Evolutionary conservation across 2,113 vertebrate species (phyloP).

Genomic region (Sylvilagus bachmani): DNA sequence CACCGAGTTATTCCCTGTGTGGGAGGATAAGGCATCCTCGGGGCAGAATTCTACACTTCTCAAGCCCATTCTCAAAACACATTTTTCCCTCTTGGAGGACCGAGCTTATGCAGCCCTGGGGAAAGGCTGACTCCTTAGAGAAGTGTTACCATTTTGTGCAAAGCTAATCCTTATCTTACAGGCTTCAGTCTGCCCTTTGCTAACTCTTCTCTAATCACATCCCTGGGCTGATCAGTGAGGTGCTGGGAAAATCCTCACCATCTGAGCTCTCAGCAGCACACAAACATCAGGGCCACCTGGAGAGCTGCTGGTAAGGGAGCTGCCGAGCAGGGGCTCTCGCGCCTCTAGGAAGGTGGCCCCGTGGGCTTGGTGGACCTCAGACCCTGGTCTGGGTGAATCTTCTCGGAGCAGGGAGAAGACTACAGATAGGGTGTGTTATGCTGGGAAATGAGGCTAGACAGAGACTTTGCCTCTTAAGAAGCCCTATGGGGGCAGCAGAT

Average conservation of each 20-base stretch:
- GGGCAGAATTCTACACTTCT: not conserved
- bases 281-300: not conserved
- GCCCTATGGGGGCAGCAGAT: not conserved
- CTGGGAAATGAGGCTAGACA: not conserved
- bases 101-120: not conserved
- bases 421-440: not conserved
- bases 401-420: not conserved
- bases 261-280: not conserved
- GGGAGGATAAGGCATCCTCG: not conserved
- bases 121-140: not conserved
- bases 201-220: not conserved
- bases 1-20: not conserved
- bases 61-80: not conserved
- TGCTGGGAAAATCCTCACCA: not conserved
- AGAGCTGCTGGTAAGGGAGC: not conserved
- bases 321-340: not conserved
- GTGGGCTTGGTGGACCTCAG: not conserved
- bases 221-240: not conserved
- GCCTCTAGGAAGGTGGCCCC: not conserved
- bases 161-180: conserved; percentile 7
- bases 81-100: not conserved
- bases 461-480: not conserved
- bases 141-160: not conserved
- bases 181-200: not conserved
- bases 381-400: not conserved